phyloP scores from a whole-genome alignment of 1,140 invertebrate species.

The Trypoxylus dichotomus region DNA sequence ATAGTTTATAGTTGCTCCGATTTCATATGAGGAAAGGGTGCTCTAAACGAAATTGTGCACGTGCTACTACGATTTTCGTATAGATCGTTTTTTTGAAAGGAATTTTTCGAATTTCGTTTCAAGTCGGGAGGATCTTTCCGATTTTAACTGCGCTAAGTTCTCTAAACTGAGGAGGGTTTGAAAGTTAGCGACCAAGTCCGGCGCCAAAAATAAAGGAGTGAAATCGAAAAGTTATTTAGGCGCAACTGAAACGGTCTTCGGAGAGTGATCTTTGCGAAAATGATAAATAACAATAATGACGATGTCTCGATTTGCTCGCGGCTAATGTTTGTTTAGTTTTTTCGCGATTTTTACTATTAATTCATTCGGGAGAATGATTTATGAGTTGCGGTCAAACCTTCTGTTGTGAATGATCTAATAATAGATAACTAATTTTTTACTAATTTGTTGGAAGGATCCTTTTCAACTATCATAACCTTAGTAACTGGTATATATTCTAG shows the following conservation, averaged over 20 bases:
- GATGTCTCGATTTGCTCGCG: slow-evolving; percentile 8
- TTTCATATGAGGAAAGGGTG: slow-evolving; percentile 23
- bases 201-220: neutral
- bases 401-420: neutral
- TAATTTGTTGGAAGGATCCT: neutral
- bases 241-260: neutral
- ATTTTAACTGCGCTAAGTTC: neutral
- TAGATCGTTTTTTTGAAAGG: neutral
- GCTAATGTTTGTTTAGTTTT: slow-evolving; percentile 15
- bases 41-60: slow-evolving; percentile 10
- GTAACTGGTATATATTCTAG: too few relatives aligned
- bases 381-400: neutral
- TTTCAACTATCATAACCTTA: too few relatives aligned
- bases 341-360: slow-evolving; percentile 15
- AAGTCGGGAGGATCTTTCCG: neutral
- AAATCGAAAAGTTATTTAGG: neutral
- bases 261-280: neutral
- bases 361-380: neutral
- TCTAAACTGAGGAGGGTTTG: neutral
- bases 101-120: slow-evolving; percentile 7
- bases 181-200: neutral
- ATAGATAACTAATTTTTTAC: slow-evolving; percentile 18
- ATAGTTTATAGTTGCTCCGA: slow-evolving; percentile 20
- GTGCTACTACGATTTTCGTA: slow-evolving; percentile 7
- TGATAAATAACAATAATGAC: slow-evolving; percentile 25